Evolutionary conservation across 2,113 vertebrate species (phyloP), one percentile per base, ranked within the genome.

Genomic region (Manacus vitellinus): DNA sequence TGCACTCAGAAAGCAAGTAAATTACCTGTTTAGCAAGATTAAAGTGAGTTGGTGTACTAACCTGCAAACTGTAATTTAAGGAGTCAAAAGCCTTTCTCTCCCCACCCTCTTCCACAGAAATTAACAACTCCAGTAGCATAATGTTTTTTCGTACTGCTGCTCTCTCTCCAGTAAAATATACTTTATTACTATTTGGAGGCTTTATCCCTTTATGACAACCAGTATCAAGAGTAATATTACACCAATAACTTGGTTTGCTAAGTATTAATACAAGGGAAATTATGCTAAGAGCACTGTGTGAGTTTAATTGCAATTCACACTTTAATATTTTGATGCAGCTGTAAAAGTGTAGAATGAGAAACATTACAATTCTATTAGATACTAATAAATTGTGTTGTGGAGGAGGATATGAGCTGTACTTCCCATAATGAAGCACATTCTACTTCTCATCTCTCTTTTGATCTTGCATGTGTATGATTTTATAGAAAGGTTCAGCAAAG

Each of bases 241-340:
- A 93, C 90, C 95, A 94, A 96, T 97, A 97, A 97, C 96, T 97
- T 97, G 97, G 92, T 97, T 97, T 96, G 94, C 91, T 95, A 96
- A 96, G 96, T 96, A 97, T 97, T 97, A 97, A 97, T 97, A 95
- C 96, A 97, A 91, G 92, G 82, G 93, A 95, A 97, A 97, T 97
- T 97, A 97, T 80, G 94, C 94, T 96, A 97, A 96, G 92, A 95
- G 87, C 96, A 89, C 91, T 61, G 96, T 96, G 88, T 97, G 97
- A 97, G 91, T 97, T 97, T 97, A 97, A 97, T 97, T 97, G 96
- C 95, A 94, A 97, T 94, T 97, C 95, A 94, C 79, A 92, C 94
- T 95, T 94, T 94, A 97, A 97, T 97, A 97, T 97, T 97, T 97
- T 97, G 96, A 97, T 97, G 96, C 96, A 96, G 91, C 93, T 97